Evolutionary conservation across 2,797 vertebrate species (phyloP).

Genomic region (Danio aesculapii): DNA sequence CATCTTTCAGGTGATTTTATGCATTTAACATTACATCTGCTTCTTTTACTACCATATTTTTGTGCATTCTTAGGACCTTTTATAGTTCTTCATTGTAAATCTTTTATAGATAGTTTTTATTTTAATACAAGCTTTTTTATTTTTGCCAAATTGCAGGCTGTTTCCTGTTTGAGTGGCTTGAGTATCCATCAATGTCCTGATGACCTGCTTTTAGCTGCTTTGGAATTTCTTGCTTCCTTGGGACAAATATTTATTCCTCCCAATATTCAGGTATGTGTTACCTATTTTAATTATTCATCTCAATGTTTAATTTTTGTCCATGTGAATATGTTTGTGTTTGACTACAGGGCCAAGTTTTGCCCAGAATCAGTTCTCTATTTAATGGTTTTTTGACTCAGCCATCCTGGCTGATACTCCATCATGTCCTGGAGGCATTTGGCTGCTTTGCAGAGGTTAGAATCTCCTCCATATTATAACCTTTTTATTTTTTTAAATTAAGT

Average conservation of each 20-base stretch:
- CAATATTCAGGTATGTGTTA: constrained; percentile 82
- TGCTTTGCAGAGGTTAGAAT: constrained; percentile 89
- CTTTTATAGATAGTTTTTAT: constrained; percentile 8
- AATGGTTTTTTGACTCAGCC: constrained; percentile 78
- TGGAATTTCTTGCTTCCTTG: constrained; percentile 86
- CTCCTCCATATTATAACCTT: not conserved
- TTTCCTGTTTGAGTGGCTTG: constrained; percentile 81
- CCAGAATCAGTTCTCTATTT: constrained; percentile 83
- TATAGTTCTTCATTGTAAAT: not conserved
- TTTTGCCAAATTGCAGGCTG: constrained; percentile 73
- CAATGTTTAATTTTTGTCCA: not conserved
- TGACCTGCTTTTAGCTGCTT: constrained; percentile 79
- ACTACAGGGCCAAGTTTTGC: constrained; percentile 84
- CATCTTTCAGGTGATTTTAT: constrained; percentile 82
- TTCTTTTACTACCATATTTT: not conserved
- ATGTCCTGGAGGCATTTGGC: constrained; percentile 88
- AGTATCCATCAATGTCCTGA: constrained; percentile 79
- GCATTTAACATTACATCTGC: not conserved
- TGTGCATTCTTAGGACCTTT: not conserved
- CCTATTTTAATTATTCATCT: not conserved
- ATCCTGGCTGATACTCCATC: constrained; percentile 89
- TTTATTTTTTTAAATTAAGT: not conserved
- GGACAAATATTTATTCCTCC: constrained; percentile 85
- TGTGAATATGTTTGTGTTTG: constrained; percentile 50
- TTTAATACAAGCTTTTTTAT: not conserved